Base-by-base conservation (phyloP, 2,113 vertebrate species). In the Hemichromis elongatus region DNA sequence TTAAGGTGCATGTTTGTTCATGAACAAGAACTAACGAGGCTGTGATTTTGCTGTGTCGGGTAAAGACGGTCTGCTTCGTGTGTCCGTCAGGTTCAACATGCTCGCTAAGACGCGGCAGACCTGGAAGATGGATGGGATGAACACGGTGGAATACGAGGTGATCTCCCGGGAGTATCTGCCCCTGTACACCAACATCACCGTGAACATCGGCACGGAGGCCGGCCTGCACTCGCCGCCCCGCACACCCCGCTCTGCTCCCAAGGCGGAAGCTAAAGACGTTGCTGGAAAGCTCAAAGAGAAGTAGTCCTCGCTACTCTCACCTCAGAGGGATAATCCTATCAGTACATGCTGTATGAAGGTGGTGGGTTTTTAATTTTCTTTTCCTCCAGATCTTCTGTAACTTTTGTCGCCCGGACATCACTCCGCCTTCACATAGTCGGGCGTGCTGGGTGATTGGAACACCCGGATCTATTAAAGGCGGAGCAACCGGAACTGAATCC, bases 101-200 rank as follows among this genome's bases (percentile, higher is more conserved):
- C 90, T 97, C 89, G 95, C 96, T 5, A 95, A 94, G 87, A 97
- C 96, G 0, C 90, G 88, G 18, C 90, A 90, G 42, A 96, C 95
- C 0, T 96, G 97, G 97, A 94, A 79, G 79, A 19, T 56, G 16
- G 95, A 97, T 1, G 96, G 96, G 4, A 95, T 96, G 94, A 97
- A 97, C 93, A 95, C 94, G 0, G 88, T 87, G 9, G 94, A 95
- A 14, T 97, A 97, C 10, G 81, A 94, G 66, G 75, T 96, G 7
- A 6, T 97, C 5, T 95, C 95, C 2, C 94, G 95, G 79, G 79
- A 96, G 9, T 92, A 94, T 88, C 73, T 90, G n/a, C 94, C 94
- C 0, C 96, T 97, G 83, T 97, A 97, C 89, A 96, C 97, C 82
- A 97, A 96, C 92, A 96, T 97, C 93, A 97, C 96, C 0, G 95